phyloP scores from a whole-genome alignment of 2,888 invertebrate genomes.

The Drosophila parthenogenetica region DNA sequence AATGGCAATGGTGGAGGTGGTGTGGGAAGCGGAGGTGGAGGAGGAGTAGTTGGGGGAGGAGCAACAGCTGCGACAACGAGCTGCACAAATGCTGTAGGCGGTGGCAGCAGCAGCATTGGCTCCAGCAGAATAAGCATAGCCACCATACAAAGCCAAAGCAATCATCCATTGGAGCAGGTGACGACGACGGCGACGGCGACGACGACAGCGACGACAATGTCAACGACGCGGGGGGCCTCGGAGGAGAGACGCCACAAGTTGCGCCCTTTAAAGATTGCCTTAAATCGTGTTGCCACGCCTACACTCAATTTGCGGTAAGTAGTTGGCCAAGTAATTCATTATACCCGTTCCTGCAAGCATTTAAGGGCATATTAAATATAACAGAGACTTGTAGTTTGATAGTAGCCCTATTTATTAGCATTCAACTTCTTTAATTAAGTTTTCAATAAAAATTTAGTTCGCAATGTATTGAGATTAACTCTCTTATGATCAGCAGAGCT shows the following conservation, averaged over 20 bases:
- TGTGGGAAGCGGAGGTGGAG: constrained; percentile 36
- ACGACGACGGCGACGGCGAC: constrained; percentile 80
- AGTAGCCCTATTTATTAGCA: too few species aligned
- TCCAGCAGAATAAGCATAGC: constrained; percentile 55
- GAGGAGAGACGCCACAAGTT: constrained; percentile 88
- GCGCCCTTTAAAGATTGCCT: constrained; percentile 87
- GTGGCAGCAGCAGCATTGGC: constrained; percentile 84
- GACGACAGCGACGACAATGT: constrained; percentile 88
- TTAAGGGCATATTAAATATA: neutral
- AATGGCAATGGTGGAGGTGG: constrained; percentile 65
- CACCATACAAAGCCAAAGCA: constrained; percentile 58
- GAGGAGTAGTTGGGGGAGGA: constrained; percentile 22
- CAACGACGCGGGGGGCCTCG: constrained; percentile 86
- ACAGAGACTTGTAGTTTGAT: too few species aligned
- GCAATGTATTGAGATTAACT: too few species aligned
- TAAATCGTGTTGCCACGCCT: constrained; percentile 88
- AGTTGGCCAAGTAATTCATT: constrained; percentile 3
- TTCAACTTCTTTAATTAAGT: too few species aligned
- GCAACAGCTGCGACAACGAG: constrained; percentile 61
- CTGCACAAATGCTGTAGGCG: constrained; percentile 83
- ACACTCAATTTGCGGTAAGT: constrained; percentile 86
- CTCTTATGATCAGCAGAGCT: too few species aligned
- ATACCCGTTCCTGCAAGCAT: neutral
- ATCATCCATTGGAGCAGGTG: constrained; percentile 65
- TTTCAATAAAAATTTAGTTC: too few species aligned